Evolutionary conservation across 2,113 vertebrate genomes (phyloP).

Genomic region (Mixornis gularis): DNA sequence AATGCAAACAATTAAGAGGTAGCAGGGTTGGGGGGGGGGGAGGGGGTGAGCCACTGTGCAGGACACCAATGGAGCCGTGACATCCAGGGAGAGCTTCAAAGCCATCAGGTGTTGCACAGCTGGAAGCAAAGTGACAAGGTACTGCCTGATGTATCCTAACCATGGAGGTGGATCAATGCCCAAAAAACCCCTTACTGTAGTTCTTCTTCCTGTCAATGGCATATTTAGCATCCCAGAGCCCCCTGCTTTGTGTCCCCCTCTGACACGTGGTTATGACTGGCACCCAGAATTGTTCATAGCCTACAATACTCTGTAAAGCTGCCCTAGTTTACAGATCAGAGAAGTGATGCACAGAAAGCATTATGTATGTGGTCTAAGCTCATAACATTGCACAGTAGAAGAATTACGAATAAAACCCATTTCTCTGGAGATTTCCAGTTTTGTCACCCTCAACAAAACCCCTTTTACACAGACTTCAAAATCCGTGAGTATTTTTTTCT

Average conservation of each 20-base stretch:
- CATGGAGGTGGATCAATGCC: rapidly evolving
- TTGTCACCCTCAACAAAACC: conserved; percentile 9
- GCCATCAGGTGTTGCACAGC: neutral
- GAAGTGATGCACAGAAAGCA: neutral
- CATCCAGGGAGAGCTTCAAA: neutral
- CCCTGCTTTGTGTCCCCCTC: rapidly evolving
- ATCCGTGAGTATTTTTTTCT: neutral
- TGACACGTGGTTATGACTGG: neutral
- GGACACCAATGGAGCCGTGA: neutral
- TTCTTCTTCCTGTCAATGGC: neutral
- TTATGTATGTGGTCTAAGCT: neutral
- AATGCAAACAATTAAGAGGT: neutral
- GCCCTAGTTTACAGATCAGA: neutral
- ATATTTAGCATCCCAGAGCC: neutral
- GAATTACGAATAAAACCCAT: conserved; percentile 29
- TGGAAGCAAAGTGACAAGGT: neutral
- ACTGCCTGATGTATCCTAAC: neutral
- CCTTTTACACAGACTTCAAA: neutral
- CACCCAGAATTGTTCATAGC: neutral
- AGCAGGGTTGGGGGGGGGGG: rapidly evolving
- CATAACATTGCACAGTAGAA: neutral
- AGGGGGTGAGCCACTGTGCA: rapidly evolving
- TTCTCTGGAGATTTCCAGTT: conserved; percentile 27
- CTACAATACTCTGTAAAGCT: neutral
- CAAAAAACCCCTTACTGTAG: neutral